Evolutionary conservation across 2,113 vertebrate genomes (phyloP).

Genomic region (Psittacara wagleri): DNA sequence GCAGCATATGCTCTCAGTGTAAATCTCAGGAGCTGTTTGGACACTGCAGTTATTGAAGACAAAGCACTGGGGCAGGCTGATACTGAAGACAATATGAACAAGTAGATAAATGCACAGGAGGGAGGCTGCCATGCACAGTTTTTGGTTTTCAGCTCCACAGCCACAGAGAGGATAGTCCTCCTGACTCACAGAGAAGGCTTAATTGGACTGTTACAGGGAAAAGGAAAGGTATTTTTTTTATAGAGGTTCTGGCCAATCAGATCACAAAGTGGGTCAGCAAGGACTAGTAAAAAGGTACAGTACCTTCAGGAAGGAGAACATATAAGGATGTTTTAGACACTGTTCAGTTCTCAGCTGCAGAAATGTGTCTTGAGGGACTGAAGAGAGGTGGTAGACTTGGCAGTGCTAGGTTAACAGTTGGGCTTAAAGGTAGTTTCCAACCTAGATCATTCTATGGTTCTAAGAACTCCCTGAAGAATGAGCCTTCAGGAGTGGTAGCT

Average conservation of each 20-base stretch:
- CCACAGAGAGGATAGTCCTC: background rate
- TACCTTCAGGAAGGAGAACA: background rate
- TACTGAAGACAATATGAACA: background rate
- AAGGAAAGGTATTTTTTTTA: background rate
- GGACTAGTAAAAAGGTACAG: background rate
- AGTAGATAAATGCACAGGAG: background rate
- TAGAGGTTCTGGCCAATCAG: background rate
- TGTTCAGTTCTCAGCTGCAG: background rate
- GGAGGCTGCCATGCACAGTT: fast-evolving
- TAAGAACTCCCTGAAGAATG: background rate
- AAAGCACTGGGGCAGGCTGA: background rate
- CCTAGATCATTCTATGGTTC: background rate
- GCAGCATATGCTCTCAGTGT: background rate
- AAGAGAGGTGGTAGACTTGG: background rate
- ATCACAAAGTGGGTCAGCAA: background rate
- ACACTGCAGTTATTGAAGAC: background rate
- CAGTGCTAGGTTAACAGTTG: background rate
- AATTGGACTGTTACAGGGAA: background rate
- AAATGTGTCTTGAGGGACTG: background rate
- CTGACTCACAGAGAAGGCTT: background rate
- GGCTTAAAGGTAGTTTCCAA: background rate
- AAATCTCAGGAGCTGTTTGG: background rate
- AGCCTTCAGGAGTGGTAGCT: background rate
- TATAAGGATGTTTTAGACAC: background rate
- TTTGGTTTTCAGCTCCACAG: background rate